A percentile compares a stretch with the other conserved stretches of the same genome.
Conservation (phyloP, 2,113 vertebrate species). For the Zosterops pallidus region DNA sequence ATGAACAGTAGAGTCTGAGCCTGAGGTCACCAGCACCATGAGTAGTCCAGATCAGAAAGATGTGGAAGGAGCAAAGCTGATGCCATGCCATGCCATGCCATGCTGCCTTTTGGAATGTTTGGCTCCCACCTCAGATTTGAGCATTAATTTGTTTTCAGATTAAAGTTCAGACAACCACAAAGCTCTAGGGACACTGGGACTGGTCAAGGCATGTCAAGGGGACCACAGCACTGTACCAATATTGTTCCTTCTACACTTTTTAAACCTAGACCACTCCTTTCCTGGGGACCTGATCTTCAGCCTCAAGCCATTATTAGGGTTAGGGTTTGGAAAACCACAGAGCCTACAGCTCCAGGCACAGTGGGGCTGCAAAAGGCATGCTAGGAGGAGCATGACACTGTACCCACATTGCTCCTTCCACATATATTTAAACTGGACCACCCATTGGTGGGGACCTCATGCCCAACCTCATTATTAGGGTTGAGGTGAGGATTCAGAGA, state of each 20-base stretch:
- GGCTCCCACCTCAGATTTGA: background rate
- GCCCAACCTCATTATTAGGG: background rate
- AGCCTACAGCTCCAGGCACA: background rate
- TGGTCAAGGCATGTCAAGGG: background rate
- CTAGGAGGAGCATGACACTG: background rate
- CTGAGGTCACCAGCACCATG: background rate
- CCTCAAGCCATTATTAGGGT: too few species aligned
- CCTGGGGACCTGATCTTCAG: background rate
- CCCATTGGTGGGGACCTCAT: too few species aligned
- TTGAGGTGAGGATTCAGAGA: background rate
- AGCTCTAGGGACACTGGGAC: background rate
- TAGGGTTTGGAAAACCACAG: background rate
- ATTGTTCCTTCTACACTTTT: background rate
- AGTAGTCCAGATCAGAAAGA: background rate
- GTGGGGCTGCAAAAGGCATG: background rate
- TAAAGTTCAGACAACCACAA: background rate
- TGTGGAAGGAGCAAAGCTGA: background rate
- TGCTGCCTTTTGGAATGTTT: background rate
- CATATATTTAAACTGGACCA: background rate
- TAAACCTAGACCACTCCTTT: background rate
- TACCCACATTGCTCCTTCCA: background rate
- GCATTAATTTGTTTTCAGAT: background rate
- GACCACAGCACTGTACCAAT: background rate
- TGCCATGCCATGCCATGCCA: accelerated
- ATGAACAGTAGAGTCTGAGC: background rate